Evolutionary conservation across 2,113 vertebrate species (phyloP).

Genomic region (Microtus richardsoni): DNA sequence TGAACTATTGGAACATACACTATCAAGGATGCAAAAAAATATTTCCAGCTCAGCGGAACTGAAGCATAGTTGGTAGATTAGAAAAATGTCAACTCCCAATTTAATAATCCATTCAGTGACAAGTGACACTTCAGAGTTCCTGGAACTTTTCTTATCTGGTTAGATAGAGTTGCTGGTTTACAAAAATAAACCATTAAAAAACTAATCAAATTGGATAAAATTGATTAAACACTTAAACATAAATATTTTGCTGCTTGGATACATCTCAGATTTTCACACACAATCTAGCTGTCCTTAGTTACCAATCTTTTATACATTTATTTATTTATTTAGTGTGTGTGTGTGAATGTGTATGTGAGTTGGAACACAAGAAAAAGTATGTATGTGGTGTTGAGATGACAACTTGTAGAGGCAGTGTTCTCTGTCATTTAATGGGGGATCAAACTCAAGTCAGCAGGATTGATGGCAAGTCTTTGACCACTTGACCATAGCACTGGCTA

Average conservation of each 20-base stretch:
- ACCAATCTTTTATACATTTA: neutral
- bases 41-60: neutral
- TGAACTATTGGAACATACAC: neutral
- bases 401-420: no score
- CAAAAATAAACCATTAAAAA: slow-evolving; percentile 52
- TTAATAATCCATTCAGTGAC: slow-evolving; percentile 2
- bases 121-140: slow-evolving; percentile 6
- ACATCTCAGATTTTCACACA: slow-evolving; percentile 16
- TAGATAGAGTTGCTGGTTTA: slow-evolving; percentile 44
- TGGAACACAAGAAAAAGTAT: neutral
- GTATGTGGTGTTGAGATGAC: neutral
- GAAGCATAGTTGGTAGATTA: slow-evolving; percentile 36
- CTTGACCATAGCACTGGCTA: no score
- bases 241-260: slow-evolving; percentile 4
- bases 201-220: neutral
- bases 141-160: slow-evolving; percentile 60
- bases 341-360: neutral
- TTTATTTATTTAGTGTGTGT: neutral
- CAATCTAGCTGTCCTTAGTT: neutral
- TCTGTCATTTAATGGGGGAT: neutral
- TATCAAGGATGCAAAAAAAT: neutral
- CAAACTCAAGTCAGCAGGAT: neutral
- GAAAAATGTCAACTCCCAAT: slow-evolving; percentile 51
- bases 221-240: neutral
- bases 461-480: neutral